Conservation (phyloP, 1,140 invertebrate species). For the Macrostomum lignano region DNA sequence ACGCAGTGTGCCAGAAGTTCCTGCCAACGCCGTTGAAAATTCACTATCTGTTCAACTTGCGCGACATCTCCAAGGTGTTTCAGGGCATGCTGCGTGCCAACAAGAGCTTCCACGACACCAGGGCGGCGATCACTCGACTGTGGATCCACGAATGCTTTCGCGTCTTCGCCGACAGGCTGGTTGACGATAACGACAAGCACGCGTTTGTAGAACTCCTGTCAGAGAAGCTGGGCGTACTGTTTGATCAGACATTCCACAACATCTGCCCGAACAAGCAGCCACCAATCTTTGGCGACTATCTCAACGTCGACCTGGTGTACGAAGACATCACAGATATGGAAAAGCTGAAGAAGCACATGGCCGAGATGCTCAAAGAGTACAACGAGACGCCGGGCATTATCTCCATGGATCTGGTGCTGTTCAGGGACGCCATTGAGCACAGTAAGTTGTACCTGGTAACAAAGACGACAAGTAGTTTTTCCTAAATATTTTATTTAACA, state of each 20-base stretch:
- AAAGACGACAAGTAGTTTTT: too few relatives aligned
- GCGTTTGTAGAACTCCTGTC: slow-evolving; percentile 41
- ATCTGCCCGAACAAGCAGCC: slow-evolving; percentile 44
- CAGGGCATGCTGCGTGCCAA: slow-evolving; percentile 36
- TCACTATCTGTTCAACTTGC: slow-evolving; percentile 56
- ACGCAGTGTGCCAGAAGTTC: slow-evolving; percentile 38
- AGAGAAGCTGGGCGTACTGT: slow-evolving; percentile 40
- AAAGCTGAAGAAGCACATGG: slow-evolving; percentile 35
- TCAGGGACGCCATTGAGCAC: slow-evolving; percentile 52
- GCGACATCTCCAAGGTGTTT: slow-evolving; percentile 46
- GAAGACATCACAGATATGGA: slow-evolving; percentile 41
- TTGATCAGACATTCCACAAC: slow-evolving; percentile 44
- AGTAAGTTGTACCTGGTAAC: slow-evolving; percentile 11
- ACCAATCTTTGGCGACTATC: slow-evolving; percentile 46
- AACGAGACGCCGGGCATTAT: slow-evolving; percentile 43
- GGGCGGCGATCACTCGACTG: slow-evolving; percentile 37
- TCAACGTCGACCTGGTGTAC: slow-evolving; percentile 42
- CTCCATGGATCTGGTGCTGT: slow-evolving; percentile 47
- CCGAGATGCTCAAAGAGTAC: slow-evolving; percentile 43
- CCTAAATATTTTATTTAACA: slow-evolving; percentile 1
- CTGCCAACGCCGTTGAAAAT: slow-evolving; percentile 55
- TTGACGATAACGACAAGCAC: slow-evolving; percentile 44
- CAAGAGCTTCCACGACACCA: slow-evolving; percentile 43
- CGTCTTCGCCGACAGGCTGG: slow-evolving; percentile 49
- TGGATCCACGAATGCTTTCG: slow-evolving; percentile 52